These are phyloP conservation scores for Caenorhabditis sulstoni DNA, from an alignment of 2,888 invertebrate species.

Conservation along the genomic window DNA sequence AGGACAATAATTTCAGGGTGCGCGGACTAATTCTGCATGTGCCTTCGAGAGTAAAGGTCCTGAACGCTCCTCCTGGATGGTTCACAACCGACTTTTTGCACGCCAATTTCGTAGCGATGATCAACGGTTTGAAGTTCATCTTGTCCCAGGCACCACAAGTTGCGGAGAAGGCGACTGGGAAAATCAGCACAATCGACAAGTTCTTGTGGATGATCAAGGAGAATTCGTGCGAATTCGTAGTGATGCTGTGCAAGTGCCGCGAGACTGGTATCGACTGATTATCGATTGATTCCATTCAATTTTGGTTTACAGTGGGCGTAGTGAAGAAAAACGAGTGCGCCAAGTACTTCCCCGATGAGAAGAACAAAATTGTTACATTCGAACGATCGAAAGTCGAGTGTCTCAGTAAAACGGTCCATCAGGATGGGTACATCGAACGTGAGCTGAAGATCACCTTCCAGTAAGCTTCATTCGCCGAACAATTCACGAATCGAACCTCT, in stretches of 20 bases:
- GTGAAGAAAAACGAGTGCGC: background rate
- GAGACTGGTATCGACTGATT: no score
- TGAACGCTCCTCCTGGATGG: no score
- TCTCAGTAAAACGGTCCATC: no score
- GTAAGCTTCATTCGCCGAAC: no score
- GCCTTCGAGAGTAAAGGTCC: no score
- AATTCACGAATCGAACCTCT: background rate
- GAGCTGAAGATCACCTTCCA: no score
- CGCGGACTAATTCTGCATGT: no score
- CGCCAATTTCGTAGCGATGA: background rate
- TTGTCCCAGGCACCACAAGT: background rate
- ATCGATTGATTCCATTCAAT: no score
- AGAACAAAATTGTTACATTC: background rate
- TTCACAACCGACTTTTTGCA: constrained; percentile 1
- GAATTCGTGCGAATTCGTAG: background rate
- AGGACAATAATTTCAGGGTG: no score
- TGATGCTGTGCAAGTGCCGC: background rate
- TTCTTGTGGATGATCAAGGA: background rate
- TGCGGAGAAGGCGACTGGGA: background rate
- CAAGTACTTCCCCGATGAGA: background rate
- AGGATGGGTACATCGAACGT: no score
- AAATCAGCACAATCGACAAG: background rate
- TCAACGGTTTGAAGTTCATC: background rate
- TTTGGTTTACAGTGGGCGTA: background rate
- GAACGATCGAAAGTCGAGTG: no score